These are phyloP conservation scores for Zaprionus obscuricornis DNA, from an alignment of 2,888 invertebrate genomes.

Conservation along the genomic window DNA sequence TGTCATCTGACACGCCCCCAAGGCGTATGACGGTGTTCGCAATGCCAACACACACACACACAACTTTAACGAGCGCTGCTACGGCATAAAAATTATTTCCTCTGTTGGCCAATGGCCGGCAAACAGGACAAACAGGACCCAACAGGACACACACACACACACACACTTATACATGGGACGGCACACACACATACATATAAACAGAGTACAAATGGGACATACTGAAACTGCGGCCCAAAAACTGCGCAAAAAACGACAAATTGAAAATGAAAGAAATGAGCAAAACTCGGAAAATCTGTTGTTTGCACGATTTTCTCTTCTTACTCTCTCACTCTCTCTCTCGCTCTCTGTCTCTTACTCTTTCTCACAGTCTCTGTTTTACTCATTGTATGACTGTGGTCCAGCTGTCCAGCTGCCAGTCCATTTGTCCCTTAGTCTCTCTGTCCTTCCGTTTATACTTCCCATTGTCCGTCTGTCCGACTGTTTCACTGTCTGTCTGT, in stretches of 20 bases:
- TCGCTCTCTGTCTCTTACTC: slow-evolving; percentile 3
- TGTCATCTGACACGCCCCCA: background rate
- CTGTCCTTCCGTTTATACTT: slow-evolving; percentile 11
- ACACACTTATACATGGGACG: too few relatives aligned
- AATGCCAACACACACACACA: slow-evolving; percentile 32
- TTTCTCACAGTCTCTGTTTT: slow-evolving; percentile 19
- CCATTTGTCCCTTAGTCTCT: slow-evolving; percentile 1
- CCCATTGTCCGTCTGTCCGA: slow-evolving; percentile 10
- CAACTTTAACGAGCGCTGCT: slow-evolving; percentile 64
- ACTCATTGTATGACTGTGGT: slow-evolving; percentile 36
- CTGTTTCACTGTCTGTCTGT: slow-evolving; percentile 10
- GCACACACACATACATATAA: too few relatives aligned
- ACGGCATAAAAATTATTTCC: slow-evolving; percentile 64
- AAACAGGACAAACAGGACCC: slow-evolving; percentile 38
- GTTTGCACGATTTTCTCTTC: slow-evolving; percentile 48
- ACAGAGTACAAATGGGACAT: too few relatives aligned
- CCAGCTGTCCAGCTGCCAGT: slow-evolving; percentile 17
- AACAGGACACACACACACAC: slow-evolving; percentile 3
- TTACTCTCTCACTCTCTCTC: background rate
- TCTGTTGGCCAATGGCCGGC: slow-evolving; percentile 62
- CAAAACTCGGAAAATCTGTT: slow-evolving; percentile 63
- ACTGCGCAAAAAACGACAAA: slow-evolving; percentile 67
- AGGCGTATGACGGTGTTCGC: slow-evolving; percentile 1
- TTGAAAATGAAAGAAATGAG: slow-evolving; percentile 61
- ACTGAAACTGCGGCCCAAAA: slow-evolving; percentile 18